Evolutionary conservation across 1,140 invertebrate species (phyloP).

Genomic region (Chironomus tepperi): DNA sequence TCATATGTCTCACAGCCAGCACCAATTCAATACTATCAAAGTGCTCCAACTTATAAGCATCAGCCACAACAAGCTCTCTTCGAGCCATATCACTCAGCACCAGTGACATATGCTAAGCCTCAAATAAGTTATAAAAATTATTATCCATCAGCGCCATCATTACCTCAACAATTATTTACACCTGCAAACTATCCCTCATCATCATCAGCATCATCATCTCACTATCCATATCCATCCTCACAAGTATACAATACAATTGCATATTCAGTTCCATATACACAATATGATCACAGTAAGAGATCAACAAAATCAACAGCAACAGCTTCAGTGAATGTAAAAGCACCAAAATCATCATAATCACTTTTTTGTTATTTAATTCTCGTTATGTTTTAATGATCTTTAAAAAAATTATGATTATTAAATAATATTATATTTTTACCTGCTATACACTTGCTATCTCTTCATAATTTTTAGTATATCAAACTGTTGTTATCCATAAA

Average conservation of each 20-base stretch:
- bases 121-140: neutral
- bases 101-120: constrained; percentile 28
- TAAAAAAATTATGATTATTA: neutral
- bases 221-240: neutral
- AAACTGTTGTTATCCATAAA: neutral
- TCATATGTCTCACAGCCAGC: neutral
- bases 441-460: neutral
- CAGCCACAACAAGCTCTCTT: neutral
- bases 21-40: neutral
- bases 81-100: constrained; percentile 38
- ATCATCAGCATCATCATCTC: neutral
- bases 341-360: constrained; percentile 25
- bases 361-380: neutral
- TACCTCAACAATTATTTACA: constrained; percentile 2
- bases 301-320: constrained; percentile 33
- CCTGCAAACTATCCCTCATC: constrained; percentile 18
- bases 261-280: constrained; percentile 29
- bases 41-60: neutral
- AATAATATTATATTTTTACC: neutral
- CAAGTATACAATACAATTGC: constrained; percentile 30
- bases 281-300: constrained; percentile 28
- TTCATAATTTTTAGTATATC: neutral
- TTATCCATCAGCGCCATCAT: constrained; percentile 27
- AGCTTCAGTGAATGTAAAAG: constrained; percentile 22
- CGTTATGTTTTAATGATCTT: constrained; percentile 4